These are phyloP conservation scores for Tenthredo mesomela DNA, from an alignment of 2,888 invertebrate genomes.

Conservation along the genomic window DNA sequence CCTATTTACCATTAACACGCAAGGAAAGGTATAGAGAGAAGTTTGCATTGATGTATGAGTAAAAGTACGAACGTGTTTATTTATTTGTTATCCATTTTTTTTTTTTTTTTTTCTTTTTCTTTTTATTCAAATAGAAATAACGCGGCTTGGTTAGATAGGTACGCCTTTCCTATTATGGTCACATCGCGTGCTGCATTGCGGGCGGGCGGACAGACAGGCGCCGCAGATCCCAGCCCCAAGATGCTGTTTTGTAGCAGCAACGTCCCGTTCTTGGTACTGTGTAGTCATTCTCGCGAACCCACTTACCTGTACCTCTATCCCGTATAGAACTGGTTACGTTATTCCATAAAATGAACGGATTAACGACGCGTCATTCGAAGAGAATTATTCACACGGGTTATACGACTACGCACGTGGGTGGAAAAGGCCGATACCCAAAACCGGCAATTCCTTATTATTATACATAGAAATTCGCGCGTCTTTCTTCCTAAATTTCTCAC, in stretches of 20 bases:
- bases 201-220: constrained; percentile 49
- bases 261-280: neutral
- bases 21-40: neutral
- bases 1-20: constrained; percentile 25
- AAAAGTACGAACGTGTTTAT: neutral
- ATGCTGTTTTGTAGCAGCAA: constrained; percentile 26
- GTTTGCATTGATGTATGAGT: neutral
- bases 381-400: constrained; percentile 6
- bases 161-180: constrained; percentile 51
- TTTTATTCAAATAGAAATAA: constrained; percentile 26
- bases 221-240: constrained; percentile 10
- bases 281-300: constrained; percentile 44
- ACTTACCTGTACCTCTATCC: neutral
- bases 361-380: constrained; percentile 11
- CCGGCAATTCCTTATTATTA: neutral
- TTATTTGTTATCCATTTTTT: neutral
- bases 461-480: neutral
- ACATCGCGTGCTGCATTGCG: constrained; percentile 51
- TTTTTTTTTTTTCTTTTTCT: neutral
- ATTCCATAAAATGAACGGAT: constrained; percentile 23
- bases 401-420: neutral
- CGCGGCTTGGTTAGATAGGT: neutral
- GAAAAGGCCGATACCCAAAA: neutral
- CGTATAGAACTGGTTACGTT: constrained; percentile 18
- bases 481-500: neutral